Conservation (phyloP, 2,888 invertebrate species). For the Calliopum simillimum region DNA sequence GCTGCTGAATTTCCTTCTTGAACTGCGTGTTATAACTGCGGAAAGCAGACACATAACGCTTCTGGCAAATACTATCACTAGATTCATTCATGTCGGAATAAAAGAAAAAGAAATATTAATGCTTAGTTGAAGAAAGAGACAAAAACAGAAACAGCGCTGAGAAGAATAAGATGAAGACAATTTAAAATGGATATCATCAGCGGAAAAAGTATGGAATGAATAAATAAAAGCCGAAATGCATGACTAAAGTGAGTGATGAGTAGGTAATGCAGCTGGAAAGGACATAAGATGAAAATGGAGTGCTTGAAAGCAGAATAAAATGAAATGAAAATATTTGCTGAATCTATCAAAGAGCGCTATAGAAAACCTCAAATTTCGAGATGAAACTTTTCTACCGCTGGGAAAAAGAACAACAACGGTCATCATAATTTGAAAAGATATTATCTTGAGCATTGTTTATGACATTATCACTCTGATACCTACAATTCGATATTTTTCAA, state of each 20-base stretch:
- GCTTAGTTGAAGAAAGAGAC: slow-evolving; percentile 21
- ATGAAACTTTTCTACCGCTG: background rate
- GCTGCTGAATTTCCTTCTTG: slow-evolving; percentile 64
- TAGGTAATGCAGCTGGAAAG: background rate
- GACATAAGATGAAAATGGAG: background rate
- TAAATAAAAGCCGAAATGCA: slow-evolving; percentile 10
- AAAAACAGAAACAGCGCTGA: background rate
- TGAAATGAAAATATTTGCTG: slow-evolving; percentile 40
- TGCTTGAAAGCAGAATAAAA: slow-evolving; percentile 2
- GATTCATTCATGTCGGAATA: background rate
- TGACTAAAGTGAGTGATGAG: background rate
- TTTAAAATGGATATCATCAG: background rate
- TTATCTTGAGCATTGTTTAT: no score
- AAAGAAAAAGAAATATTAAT: slow-evolving; percentile 35
- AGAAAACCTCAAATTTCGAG: slow-evolving; percentile 22
- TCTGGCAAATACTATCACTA: slow-evolving; percentile 61
- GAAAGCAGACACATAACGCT: slow-evolving; percentile 62
- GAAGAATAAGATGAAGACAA: slow-evolving; percentile 4
- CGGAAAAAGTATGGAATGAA: slow-evolving; percentile 19
- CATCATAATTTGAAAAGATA: background rate
- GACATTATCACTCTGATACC: no score
- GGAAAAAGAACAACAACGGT: no score
- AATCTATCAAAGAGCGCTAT: slow-evolving; percentile 11
- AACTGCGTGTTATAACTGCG: slow-evolving; percentile 65
- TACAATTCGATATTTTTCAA: no score